Evolutionary conservation across 2,888 invertebrate species (phyloP).

Genomic region (Pachydiplax longipennis): DNA sequence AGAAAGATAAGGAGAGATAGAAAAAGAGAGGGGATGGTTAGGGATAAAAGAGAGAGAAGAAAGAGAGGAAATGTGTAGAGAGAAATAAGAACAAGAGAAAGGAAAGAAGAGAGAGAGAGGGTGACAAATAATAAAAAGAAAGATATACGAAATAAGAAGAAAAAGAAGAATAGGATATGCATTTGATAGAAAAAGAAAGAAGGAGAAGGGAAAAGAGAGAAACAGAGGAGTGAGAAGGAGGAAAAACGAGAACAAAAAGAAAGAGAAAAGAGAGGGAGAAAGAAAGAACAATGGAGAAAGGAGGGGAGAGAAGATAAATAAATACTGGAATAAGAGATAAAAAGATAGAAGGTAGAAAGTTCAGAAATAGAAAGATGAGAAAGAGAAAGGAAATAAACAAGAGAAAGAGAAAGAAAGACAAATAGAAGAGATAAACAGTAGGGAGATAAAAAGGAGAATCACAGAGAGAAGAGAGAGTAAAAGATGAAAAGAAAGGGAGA

Average conservation of each 20-base stretch:
- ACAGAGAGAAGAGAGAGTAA: too few relatives aligned
- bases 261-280: too few relatives aligned
- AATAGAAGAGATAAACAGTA: neutral
- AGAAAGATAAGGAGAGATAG: too few relatives aligned
- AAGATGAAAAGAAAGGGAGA: neutral
- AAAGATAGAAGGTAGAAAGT: neutral
- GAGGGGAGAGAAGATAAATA: neutral
- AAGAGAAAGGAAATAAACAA: neutral
- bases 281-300: neutral
- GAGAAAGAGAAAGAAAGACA: neutral
- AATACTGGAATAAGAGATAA: neutral
- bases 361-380: neutral
- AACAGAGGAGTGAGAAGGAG: too few relatives aligned
- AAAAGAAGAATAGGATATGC: constrained; percentile 29
- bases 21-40: neutral
- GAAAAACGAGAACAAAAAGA: too few relatives aligned
- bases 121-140: neutral
- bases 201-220: too few relatives aligned
- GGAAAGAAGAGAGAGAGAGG: neutral
- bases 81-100: neutral
- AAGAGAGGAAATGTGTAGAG: neutral
- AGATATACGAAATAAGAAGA: neutral
- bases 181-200: neutral
- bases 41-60: neutral
- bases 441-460: neutral